phyloP scores from a whole-genome alignment of 2,113 vertebrate genomes.

The Regulus satrapa region DNA sequence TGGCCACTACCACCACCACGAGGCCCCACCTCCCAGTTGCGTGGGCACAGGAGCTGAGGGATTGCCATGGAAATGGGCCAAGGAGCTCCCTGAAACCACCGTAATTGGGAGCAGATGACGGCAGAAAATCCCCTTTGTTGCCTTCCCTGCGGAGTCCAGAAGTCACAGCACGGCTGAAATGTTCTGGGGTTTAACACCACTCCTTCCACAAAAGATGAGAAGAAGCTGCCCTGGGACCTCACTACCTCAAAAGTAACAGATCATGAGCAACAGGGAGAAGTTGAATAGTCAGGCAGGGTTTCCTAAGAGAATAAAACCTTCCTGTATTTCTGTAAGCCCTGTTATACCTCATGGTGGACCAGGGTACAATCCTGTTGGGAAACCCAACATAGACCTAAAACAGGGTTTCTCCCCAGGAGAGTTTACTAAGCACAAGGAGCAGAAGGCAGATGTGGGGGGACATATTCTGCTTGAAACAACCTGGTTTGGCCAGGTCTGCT shows the following conservation, averaged over 20 bases:
- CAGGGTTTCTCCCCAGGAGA: neutral
- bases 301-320: neutral
- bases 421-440: neutral
- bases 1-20: neutral
- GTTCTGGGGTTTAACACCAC: fast-evolving
- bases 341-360: neutral
- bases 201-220: neutral
- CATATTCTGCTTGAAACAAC: neutral
- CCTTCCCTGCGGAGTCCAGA: neutral
- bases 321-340: neutral
- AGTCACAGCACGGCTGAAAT: neutral
- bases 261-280: neutral
- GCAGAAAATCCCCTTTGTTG: neutral
- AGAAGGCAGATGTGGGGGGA: neutral
- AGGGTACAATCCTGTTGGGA: neutral
- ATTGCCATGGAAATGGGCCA: conserved; percentile 6
- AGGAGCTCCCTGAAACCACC: neutral
- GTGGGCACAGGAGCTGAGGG: neutral
- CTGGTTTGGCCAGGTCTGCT: neutral
- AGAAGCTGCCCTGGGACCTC: neutral
- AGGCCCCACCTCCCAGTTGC: conserved; percentile 46
- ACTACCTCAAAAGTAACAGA: neutral
- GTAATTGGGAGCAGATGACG: neutral
- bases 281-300: neutral
- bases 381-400: neutral